phyloP scores from a whole-genome alignment of 2,888 invertebrate genomes.

The Trissoscelio sp. region DNA sequence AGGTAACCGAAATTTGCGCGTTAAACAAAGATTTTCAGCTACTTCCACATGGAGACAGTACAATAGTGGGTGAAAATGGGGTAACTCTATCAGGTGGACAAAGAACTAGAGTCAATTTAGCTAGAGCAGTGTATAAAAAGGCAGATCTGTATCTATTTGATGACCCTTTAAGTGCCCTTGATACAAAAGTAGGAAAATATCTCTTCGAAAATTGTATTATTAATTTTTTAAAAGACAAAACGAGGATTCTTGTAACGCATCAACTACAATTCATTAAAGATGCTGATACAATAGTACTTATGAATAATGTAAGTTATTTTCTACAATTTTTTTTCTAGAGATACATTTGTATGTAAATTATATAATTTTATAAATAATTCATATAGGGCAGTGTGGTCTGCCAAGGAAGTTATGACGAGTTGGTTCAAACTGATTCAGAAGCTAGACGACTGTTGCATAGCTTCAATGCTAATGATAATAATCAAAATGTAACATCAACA shows the following conservation, averaged over 20 bases:
- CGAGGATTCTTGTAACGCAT: slow-evolving; percentile 88
- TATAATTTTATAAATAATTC: neutral
- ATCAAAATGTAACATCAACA: neutral
- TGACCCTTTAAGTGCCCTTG: slow-evolving; percentile 93
- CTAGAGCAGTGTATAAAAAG: slow-evolving; percentile 89
- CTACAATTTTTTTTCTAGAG: neutral
- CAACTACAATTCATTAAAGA: slow-evolving; percentile 87
- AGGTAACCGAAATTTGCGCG: slow-evolving; percentile 88
- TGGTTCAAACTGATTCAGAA: neutral
- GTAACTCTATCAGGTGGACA: slow-evolving; percentile 93
- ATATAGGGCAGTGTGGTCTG: neutral
- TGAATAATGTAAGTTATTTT: slow-evolving; percentile 81
- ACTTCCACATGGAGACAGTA: slow-evolving; percentile 90
- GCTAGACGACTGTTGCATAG: neutral
- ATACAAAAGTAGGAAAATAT: slow-evolving; percentile 89
- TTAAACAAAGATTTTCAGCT: slow-evolving; percentile 89
- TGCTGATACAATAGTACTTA: slow-evolving; percentile 81
- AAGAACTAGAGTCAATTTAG: slow-evolving; percentile 91
- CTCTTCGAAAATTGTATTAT: slow-evolving; percentile 90
- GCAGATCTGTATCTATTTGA: slow-evolving; percentile 92
- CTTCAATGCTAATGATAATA: neutral
- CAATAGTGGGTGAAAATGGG: slow-evolving; percentile 92
- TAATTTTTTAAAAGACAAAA: slow-evolving; percentile 85
- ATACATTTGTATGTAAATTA: neutral
- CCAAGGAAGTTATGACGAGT: neutral